Percentiles rank a stretch among this genome's conserved stretches.
phyloP scores from a whole-genome alignment of 2,888 invertebrate species.

The Cryptocephalus moraei region DNA sequence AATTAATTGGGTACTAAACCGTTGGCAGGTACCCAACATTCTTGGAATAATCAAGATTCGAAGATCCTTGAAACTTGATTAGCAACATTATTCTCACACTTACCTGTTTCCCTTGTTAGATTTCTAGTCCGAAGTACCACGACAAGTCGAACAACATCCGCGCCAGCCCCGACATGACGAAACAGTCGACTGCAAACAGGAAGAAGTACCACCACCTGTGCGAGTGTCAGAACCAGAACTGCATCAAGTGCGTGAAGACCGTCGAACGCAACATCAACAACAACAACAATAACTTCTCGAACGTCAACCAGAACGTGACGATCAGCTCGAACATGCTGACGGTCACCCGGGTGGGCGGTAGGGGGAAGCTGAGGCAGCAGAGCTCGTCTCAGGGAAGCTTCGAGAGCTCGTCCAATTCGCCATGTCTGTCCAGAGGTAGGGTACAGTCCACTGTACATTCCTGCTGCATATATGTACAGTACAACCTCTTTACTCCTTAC shows the following conservation, averaged over 20 bases:
- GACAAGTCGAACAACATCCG: constrained; percentile 18
- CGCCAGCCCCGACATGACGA: not conserved
- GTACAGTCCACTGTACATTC: too few relatives aligned
- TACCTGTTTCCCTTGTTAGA: constrained; percentile 4
- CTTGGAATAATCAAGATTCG: too few relatives aligned
- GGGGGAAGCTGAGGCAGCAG: constrained; percentile 33
- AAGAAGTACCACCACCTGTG: constrained; percentile 15
- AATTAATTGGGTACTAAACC: too few relatives aligned
- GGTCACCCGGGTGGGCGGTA: constrained; percentile 24
- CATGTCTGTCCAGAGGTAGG: constrained; percentile 47
- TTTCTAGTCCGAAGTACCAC: constrained; percentile 18
- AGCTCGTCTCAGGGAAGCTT: constrained; percentile 39
- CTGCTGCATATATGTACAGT: too few relatives aligned
- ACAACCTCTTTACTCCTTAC: too few relatives aligned
- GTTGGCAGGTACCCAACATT: too few relatives aligned
- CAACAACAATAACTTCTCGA: constrained; percentile 29
- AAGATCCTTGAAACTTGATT: too few relatives aligned
- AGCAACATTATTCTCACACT: too few relatives aligned
- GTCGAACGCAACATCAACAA: constrained; percentile 30
- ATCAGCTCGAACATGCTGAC: constrained; percentile 27
- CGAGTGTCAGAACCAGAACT: constrained; percentile 26
- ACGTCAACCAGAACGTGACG: constrained; percentile 29
- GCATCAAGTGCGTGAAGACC: constrained; percentile 28
- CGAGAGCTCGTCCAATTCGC: constrained; percentile 44
- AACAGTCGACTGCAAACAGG: constrained; percentile 4